A percentile compares a stretch with the other conserved stretches of the same genome.
Conservation (phyloP, 2,888 invertebrate genomes). For the Spilosoma lubricipeda region DNA sequence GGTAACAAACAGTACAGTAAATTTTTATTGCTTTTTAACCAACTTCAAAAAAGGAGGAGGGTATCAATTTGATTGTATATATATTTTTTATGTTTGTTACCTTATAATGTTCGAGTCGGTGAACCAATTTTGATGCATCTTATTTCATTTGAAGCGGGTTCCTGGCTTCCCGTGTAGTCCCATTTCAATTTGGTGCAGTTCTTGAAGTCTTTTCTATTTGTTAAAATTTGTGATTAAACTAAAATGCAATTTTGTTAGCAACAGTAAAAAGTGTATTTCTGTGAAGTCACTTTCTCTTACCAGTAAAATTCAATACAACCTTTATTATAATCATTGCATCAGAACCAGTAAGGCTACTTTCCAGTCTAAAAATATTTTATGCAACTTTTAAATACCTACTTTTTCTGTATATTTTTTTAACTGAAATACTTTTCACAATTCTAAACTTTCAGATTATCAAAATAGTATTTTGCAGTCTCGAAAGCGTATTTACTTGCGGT, state of each 20-base stretch:
- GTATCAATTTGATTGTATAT: no score
- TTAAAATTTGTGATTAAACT: no score
- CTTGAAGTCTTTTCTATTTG: no score
- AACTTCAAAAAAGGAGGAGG: no score
- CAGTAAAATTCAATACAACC: constrained; percentile 50
- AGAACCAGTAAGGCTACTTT: constrained; percentile 51
- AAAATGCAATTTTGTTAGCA: not conserved
- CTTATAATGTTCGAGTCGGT: no score
- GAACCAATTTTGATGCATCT: no score
- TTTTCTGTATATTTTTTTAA: not conserved
- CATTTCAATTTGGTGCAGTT: no score
- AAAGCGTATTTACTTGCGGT: not conserved
- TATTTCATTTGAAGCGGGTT: no score
- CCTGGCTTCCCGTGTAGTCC: no score
- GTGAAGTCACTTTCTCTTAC: constrained; percentile 56
- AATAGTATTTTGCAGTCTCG: not conserved
- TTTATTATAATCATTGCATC: constrained; percentile 39
- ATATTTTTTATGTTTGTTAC: no score
- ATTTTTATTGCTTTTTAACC: not conserved
- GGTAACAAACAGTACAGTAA: not conserved
- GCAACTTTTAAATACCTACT: not conserved
- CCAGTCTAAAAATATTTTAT: constrained; percentile 23
- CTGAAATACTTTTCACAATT: not conserved
- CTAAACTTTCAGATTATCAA: not conserved
- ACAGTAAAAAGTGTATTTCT: constrained; percentile 26